Conservation (phyloP, 2,888 invertebrate genomes). For the Cryptus armator region DNA sequence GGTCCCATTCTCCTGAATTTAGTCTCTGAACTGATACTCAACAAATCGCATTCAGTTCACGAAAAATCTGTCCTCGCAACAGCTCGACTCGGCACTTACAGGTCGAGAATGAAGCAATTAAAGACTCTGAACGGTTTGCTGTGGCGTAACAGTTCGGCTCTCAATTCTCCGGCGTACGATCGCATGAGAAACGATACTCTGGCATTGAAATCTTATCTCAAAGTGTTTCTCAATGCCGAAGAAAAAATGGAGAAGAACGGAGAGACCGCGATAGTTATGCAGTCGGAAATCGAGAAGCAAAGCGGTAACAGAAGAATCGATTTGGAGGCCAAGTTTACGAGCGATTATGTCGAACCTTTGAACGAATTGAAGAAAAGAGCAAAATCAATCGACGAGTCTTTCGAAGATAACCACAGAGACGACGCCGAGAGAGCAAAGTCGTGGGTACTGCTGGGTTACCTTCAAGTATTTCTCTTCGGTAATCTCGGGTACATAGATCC, state of each 20-base stretch:
- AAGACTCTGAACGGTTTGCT: slow-evolving; percentile 86
- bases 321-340: slow-evolving; percentile 49
- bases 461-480: slow-evolving; percentile 78
- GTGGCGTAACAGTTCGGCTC: slow-evolving; percentile 88
- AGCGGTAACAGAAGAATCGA: slow-evolving; percentile 39
- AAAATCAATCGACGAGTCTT: slow-evolving; percentile 15
- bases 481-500: slow-evolving; percentile 90
- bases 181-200: slow-evolving; percentile 79
- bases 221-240: slow-evolving; percentile 70
- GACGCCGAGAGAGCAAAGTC: slow-evolving; percentile 74
- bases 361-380: slow-evolving; percentile 57
- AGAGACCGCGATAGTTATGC: slow-evolving; percentile 23
- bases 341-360: slow-evolving; percentile 64
- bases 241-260: slow-evolving; percentile 62
- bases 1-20: slow-evolving; percentile 74
- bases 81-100: slow-evolving; percentile 86
- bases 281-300: slow-evolving; percentile 40
- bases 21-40: slow-evolving; percentile 75
- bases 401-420: slow-evolving; percentile 42
- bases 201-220: slow-evolving; percentile 72
- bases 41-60: slow-evolving; percentile 59
- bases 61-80: slow-evolving; percentile 78
- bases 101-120: slow-evolving; percentile 86
- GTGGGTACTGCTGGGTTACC: slow-evolving; percentile 80
- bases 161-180: slow-evolving; percentile 85